phyloP scores from a whole-genome alignment of 2,797 vertebrate genomes.

The Enteromius afrohamiltoni region DNA sequence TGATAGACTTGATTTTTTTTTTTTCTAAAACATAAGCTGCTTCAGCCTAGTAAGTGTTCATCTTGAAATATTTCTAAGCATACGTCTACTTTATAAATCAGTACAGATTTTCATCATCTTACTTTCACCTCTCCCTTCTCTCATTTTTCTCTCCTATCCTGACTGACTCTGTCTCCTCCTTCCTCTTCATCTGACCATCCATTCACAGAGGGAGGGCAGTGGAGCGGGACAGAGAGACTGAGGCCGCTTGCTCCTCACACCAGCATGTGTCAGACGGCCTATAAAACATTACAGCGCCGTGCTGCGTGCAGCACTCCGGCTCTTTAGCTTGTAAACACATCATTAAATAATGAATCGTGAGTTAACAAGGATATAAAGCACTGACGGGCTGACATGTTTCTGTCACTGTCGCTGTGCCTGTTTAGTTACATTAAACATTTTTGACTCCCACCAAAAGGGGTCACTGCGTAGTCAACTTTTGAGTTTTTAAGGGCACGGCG shows the following conservation, averaged over 20 bases:
- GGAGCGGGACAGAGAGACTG: neutral
- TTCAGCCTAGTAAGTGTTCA: neutral
- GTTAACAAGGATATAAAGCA: constrained; percentile 56
- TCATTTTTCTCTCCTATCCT: neutral
- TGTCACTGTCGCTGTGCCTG: neutral
- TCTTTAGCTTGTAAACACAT: constrained; percentile 49
- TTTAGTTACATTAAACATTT: neutral
- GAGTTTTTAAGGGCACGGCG: neutral
- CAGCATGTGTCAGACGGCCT: constrained; percentile 23
- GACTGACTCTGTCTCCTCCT: neutral
- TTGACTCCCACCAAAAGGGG: constrained; percentile 53
- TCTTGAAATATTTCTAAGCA: neutral
- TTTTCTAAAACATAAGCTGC: neutral
- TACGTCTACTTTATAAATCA: neutral
- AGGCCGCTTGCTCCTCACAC: constrained; percentile 48
- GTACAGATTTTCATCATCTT: neutral
- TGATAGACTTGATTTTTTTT: no score
- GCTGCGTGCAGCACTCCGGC: neutral
- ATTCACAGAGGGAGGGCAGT: constrained; percentile 43
- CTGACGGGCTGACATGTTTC: constrained; percentile 8
- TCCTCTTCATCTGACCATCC: constrained; percentile 16
- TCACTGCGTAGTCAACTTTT: constrained; percentile 20
- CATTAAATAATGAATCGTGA: constrained; percentile 37
- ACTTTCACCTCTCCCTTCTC: neutral
- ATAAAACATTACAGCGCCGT: constrained; percentile 24